A percentile compares a stretch with the other conserved stretches of the same genome.
Conservation (phyloP, 2,888 invertebrate genomes). For the Mesochorus sp. region DNA sequence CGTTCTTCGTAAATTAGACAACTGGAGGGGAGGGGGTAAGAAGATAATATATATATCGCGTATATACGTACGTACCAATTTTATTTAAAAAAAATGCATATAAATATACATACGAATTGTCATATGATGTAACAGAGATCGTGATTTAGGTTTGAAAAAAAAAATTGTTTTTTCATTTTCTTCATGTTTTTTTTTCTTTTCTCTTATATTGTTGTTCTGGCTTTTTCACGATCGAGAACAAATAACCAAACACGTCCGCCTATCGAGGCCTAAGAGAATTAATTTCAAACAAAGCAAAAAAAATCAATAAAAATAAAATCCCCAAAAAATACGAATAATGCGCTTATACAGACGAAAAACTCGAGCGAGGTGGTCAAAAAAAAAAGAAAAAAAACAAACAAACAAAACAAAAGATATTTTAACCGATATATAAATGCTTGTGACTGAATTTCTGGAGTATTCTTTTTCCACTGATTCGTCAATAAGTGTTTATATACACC, state of each 20-base stretch:
- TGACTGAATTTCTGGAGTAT: conserved; percentile 22
- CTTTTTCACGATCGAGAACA: conserved; percentile 26
- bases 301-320: conserved; percentile 30
- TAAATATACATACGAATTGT: conserved; percentile 66
- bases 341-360: background rate
- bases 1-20: background rate
- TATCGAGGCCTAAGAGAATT: conserved; percentile 37
- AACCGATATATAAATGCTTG: conserved; percentile 39
- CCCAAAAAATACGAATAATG: conserved; percentile 43
- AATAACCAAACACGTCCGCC: conserved; percentile 40
- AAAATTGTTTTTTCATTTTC: no score
- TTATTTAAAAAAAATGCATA: conserved; percentile 70
- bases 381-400: conserved; percentile 10
- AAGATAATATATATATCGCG: conserved; percentile 71
- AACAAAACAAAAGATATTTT: conserved; percentile 32
- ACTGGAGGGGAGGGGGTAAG: no score
- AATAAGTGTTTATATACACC: conserved; percentile 25
- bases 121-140: conserved; percentile 59
- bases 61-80: conserved; percentile 73
- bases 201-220: conserved; percentile 19
- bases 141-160: conserved; percentile 15
- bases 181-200: conserved; percentile 7
- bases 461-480: conserved; percentile 28
- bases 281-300: no score
- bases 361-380: background rate